These are phyloP conservation scores for Epinephelus moara DNA, from an alignment of 2,113 vertebrate genomes.

Conservation along the genomic window DNA sequence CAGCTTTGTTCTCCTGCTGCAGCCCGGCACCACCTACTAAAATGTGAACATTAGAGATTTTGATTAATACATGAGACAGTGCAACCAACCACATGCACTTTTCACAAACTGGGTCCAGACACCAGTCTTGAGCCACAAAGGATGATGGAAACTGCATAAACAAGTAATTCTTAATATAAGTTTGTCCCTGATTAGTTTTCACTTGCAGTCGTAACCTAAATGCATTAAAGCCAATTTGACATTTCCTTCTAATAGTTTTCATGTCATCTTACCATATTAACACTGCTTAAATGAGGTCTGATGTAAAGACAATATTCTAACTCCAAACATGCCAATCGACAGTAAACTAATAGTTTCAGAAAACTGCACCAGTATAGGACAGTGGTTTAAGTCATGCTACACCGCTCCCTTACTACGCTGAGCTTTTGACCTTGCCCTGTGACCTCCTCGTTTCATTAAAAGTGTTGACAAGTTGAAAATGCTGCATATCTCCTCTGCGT, in stretches of 20 bases:
- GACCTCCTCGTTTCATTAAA: conserved; percentile 79
- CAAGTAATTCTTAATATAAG: background rate
- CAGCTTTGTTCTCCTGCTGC: conserved; percentile 73
- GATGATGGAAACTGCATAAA: background rate
- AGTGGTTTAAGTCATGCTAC: conserved; percentile 10
- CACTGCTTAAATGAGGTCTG: background rate
- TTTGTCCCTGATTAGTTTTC: background rate
- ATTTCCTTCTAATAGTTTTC: background rate
- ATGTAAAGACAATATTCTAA: background rate
- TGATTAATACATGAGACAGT: background rate
- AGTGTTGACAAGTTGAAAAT: conserved; percentile 72
- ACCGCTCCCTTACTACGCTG: background rate
- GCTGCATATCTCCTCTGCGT: conserved; percentile 5
- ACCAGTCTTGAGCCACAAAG: background rate
- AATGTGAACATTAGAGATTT: background rate
- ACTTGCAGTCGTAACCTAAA: background rate
- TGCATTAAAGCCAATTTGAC: background rate
- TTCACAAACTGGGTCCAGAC: background rate
- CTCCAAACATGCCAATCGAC: background rate
- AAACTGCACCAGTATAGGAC: background rate
- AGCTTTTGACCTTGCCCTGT: conserved; percentile 69
- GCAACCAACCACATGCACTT: background rate
- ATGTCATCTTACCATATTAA: background rate
- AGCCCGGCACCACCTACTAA: conserved; percentile 1
- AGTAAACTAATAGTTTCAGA: background rate